Evolutionary conservation across 2,113 vertebrate species (phyloP).

Genomic region (Baryphthengus martii): DNA sequence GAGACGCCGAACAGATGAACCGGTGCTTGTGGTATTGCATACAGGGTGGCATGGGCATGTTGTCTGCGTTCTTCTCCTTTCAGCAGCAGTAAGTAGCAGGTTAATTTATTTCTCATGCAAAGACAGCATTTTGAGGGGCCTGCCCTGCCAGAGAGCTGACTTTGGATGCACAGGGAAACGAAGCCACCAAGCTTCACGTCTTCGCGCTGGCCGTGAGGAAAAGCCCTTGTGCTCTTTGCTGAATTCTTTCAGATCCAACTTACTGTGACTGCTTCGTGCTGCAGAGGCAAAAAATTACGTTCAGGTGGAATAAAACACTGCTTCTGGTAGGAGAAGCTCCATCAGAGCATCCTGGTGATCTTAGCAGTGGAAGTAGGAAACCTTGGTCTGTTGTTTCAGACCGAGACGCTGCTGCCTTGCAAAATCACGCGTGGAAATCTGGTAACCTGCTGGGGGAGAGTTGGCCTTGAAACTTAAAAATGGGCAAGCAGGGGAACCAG

Average conservation of each 20-base stretch:
- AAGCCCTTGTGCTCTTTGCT: not conserved
- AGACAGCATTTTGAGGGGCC: conserved; percentile 27
- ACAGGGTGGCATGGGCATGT: not conserved
- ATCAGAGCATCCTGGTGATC: not conserved
- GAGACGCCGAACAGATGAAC: not conserved
- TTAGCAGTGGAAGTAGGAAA: not conserved
- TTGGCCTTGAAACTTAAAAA: not conserved
- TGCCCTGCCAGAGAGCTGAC: not conserved
- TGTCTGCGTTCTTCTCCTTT: not conserved
- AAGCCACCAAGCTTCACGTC: not conserved
- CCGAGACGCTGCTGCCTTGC: not conserved
- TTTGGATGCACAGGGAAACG: not conserved
- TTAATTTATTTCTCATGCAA: not conserved
- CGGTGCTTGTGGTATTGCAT: not conserved
- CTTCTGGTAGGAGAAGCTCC: not conserved
- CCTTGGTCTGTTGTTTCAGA: not conserved
- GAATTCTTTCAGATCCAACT: not conserved
- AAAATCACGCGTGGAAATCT: not conserved
- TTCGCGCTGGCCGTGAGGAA: not conserved
- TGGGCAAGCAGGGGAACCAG: not conserved
- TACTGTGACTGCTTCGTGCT: not conserved
- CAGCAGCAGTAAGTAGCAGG: not conserved
- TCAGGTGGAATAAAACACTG: not conserved
- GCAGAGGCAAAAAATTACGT: not conserved
- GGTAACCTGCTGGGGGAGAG: no score